Evolutionary conservation across 2,797 vertebrate species (phyloP).

Genomic region (Sparus aurata): DNA sequence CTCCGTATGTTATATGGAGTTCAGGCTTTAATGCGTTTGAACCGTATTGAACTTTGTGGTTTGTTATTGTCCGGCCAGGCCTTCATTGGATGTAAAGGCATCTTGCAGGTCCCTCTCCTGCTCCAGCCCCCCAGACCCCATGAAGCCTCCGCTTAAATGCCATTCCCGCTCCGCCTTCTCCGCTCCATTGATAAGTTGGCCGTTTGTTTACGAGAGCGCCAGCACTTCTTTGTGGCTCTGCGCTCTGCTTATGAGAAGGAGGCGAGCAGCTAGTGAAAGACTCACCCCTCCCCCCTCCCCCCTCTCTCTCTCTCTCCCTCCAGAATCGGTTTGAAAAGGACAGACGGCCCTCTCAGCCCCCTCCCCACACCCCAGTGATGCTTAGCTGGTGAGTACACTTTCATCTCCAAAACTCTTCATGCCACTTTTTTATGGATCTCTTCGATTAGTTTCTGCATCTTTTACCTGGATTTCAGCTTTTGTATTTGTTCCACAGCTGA

Average conservation of each 20-base stretch:
- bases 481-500: neutral
- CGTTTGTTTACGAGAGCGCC: constrained; percentile 80
- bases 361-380: constrained; percentile 86
- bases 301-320: constrained; percentile 59
- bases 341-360: constrained; percentile 69
- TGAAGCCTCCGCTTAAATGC: constrained; percentile 62
- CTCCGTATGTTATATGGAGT: neutral
- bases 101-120: constrained; percentile 24
- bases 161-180: constrained; percentile 66
- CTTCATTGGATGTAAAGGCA: constrained; percentile 54
- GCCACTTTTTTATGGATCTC: constrained; percentile 18
- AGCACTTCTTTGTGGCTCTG: constrained; percentile 70
- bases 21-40: constrained; percentile 45
- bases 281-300: constrained; percentile 61
- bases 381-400: constrained; percentile 84
- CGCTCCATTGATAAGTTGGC: constrained; percentile 78
- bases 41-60: constrained; percentile 42
- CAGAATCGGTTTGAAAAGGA: constrained; percentile 83
- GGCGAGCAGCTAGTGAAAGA: constrained; percentile 63
- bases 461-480: constrained; percentile 10
- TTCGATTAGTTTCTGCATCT: constrained; percentile 5
- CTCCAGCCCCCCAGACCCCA: constrained; percentile 14
- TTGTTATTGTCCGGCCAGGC: constrained; percentile 45
- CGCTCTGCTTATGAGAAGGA: constrained; percentile 61
- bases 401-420: constrained; percentile 30